These are phyloP conservation scores for Panorpa germanica DNA, from an alignment of 2,888 invertebrate genomes.

Conservation along the genomic window DNA sequence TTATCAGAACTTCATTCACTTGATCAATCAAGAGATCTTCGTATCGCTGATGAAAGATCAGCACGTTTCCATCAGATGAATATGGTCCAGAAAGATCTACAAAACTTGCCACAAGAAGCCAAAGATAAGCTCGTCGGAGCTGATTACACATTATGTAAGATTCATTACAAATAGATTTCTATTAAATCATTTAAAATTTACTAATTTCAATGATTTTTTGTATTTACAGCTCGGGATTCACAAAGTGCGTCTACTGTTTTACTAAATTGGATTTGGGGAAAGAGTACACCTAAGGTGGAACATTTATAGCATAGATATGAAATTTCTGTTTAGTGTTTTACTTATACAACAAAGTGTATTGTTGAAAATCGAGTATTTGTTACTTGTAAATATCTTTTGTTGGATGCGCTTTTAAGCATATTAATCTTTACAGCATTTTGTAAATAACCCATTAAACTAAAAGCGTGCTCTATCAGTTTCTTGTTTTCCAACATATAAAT, in stretches of 20 bases:
- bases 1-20: conserved; percentile 56
- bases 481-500: too few species aligned
- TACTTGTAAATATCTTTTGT: too few species aligned
- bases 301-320: too few species aligned
- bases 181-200: conserved; percentile 6
- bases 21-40: conserved; percentile 56
- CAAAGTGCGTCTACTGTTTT: conserved; percentile 65
- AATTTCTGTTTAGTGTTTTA: too few species aligned
- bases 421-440: too few species aligned
- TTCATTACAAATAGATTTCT: conserved; percentile 1
- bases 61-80: conserved; percentile 56
- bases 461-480: too few species aligned
- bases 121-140: conserved; percentile 54
- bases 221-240: conserved; percentile 48
- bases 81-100: conserved; percentile 51
- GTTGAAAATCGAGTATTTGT: too few species aligned
- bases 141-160: conserved; percentile 57
- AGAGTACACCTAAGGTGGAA: conserved; percentile 44
- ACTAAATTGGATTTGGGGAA: conserved; percentile 67
- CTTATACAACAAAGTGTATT: too few species aligned
- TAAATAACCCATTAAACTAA: too few species aligned
- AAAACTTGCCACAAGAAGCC: conserved; percentile 51
- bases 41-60: conserved; percentile 56
- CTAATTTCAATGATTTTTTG: conserved; percentile 13
- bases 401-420: too few species aligned